Base-by-base conservation (phyloP, 1,140 invertebrate genomes). In the Drosophila cardini region DNA sequence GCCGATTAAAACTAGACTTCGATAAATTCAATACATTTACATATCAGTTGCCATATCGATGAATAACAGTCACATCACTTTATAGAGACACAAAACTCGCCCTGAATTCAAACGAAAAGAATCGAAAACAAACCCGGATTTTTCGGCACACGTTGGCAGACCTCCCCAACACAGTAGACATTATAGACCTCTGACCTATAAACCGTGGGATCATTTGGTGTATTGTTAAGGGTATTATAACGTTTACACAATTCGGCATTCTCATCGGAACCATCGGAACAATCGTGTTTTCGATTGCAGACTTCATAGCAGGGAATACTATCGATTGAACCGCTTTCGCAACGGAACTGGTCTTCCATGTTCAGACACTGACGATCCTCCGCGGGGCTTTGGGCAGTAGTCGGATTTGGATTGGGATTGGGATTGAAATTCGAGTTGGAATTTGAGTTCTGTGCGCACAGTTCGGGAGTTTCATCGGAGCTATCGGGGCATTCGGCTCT, bases 271-370 rank as follows among this genome's bases (percentile, higher is more conserved):
- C 92, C 93, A 80, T 95, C 93, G 1, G 90, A 78, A 89, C 95
- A 96, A 77, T 95, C 93, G 3, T 36, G 7, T 4, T 53, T 74
- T 5, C 93, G 92, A 89, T 95, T 94, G 77, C 94, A 94, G 15
- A 78, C 42, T 61, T 94, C 92, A 10, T 53, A 34, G 55, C 78
- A 80, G 7, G 36, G 15, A 9, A 76, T 43, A 2, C 4, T 36
- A 4, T 10, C 8, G 2, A 53, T 45, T 16, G n/a, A 43, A 36
- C 71, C 48, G 36, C 15, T 15, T 3, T 52, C 36, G 40, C 80
- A 80, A 4, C 42, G 42, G 48, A 73, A 80, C 2, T 42, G 3
- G 8, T 50, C 55, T 2, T 64, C 40, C 0, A 26, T 8, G 30
- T 9, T 38, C 7, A 9, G 11, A 9, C 46, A 36, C 13, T 30